A percentile compares a stretch with the other conserved stretches of the same genome.
phyloP scores from a whole-genome alignment of 2,797 vertebrate species.

The Yasuhikotakia modesta region DNA sequence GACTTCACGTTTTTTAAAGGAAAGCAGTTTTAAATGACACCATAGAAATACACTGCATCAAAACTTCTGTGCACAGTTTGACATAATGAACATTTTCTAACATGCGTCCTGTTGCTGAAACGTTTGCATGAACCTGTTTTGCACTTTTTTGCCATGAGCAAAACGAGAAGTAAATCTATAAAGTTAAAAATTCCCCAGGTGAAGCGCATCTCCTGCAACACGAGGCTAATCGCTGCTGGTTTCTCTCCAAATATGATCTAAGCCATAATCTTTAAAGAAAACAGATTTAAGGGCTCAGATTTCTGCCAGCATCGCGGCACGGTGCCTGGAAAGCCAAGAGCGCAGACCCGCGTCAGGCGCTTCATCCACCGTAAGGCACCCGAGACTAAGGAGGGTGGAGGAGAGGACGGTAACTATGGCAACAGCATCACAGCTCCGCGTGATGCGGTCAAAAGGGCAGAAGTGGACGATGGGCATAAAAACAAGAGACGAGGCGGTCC shows the following conservation, averaged over 20 bases:
- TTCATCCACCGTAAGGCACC: background rate
- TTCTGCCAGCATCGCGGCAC: conserved; percentile 8
- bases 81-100: conserved; percentile 28
- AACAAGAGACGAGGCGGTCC: conserved; percentile 22
- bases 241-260: conserved; percentile 15
- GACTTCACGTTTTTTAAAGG: background rate
- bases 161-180: background rate
- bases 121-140: background rate
- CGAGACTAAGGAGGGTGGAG: background rate
- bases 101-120: conserved; percentile 10
- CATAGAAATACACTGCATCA: background rate
- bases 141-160: background rate
- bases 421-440: too few species aligned
- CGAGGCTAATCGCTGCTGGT: conserved; percentile 25
- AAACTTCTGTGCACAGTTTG: background rate
- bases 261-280: conserved; percentile 29
- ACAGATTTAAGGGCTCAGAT: conserved; percentile 20
- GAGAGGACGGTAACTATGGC: conserved; percentile 2
- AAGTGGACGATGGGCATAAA: conserved; percentile 36
- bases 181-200: conserved; percentile 5
- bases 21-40: background rate
- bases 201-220: conserved; percentile 27
- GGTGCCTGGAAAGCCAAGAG: background rate
- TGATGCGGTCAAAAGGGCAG: conserved; percentile 38
- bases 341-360: background rate